Conservation (phyloP, 2,888 invertebrate species). For the Rhamnusium bicolor region DNA sequence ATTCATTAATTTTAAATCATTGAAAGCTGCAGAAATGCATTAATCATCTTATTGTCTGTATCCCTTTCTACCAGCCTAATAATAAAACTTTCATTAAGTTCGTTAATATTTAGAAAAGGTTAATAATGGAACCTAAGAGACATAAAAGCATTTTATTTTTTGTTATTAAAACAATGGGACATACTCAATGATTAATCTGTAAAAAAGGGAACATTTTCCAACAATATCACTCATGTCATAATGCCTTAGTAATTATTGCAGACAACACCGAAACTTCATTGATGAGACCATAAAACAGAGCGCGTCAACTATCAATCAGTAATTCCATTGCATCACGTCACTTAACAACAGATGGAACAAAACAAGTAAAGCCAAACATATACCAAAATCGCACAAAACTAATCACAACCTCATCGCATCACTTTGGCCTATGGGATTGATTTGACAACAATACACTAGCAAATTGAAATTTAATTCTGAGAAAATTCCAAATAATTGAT, state of each 20-base stretch:
- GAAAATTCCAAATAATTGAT: constrained; percentile 15
- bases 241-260: background rate
- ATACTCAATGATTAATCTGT: too few relatives aligned
- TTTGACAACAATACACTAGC: constrained; percentile 17
- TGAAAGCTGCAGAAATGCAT: too few relatives aligned
- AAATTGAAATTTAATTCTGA: constrained; percentile 21
- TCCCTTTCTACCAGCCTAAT: too few relatives aligned
- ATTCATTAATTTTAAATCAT: too few relatives aligned
- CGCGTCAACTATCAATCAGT: background rate
- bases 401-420: constrained; percentile 18
- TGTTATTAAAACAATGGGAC: too few relatives aligned
- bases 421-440: constrained; percentile 1
- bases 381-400: constrained; percentile 18
- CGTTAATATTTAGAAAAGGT: too few relatives aligned
- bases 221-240: too few relatives aligned
- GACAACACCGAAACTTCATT: background rate
- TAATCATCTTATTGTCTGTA: too few relatives aligned
- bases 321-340: background rate
- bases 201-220: too few relatives aligned
- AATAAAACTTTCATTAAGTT: too few relatives aligned
- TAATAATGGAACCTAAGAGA: too few relatives aligned
- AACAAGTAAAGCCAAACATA: constrained; percentile 17
- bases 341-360: constrained; percentile 17
- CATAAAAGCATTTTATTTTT: too few relatives aligned
- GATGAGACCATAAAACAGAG: background rate